phyloP scores from a whole-genome alignment of 2,888 invertebrate genomes.

The Lasioglossum villosulum region DNA sequence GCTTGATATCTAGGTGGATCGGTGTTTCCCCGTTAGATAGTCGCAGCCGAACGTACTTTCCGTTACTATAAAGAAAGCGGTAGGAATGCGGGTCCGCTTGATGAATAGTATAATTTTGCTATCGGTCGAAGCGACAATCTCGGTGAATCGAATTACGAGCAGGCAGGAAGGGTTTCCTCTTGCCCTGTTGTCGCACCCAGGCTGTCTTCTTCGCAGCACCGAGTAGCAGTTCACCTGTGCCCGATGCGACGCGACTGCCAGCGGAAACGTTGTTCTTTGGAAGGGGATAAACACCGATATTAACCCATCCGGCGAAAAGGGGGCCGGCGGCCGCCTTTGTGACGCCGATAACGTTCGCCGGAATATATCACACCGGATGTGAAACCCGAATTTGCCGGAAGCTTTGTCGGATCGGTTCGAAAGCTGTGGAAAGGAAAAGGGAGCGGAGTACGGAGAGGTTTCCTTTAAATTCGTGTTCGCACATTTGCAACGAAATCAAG shows the following conservation, averaged over 20 bases:
- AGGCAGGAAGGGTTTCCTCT: not conserved
- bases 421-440: not conserved
- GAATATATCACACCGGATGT: not conserved
- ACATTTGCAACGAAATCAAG: not conserved
- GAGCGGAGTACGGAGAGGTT: not conserved
- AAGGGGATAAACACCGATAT: constrained; percentile 54
- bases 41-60: not conserved
- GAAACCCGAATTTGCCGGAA: not conserved
- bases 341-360: not conserved
- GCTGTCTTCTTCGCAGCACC: not conserved
- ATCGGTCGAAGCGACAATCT: not conserved
- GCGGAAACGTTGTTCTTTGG: constrained; percentile 52
- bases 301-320: constrained; percentile 45
- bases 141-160: too few relatives aligned
- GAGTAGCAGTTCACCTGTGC: not conserved
- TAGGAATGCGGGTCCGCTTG: not conserved
- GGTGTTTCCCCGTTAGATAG: not conserved
- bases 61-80: not conserved
- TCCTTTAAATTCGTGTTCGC: not conserved
- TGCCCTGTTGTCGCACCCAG: not conserved
- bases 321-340: not conserved
- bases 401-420: not conserved
- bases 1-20: not conserved
- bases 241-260: constrained; percentile 15
- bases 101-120: not conserved